A percentile compares a stretch with the other conserved stretches of the same genome.
phyloP scores from a whole-genome alignment of 2,888 invertebrate genomes.

The Cantharis lateralis region DNA sequence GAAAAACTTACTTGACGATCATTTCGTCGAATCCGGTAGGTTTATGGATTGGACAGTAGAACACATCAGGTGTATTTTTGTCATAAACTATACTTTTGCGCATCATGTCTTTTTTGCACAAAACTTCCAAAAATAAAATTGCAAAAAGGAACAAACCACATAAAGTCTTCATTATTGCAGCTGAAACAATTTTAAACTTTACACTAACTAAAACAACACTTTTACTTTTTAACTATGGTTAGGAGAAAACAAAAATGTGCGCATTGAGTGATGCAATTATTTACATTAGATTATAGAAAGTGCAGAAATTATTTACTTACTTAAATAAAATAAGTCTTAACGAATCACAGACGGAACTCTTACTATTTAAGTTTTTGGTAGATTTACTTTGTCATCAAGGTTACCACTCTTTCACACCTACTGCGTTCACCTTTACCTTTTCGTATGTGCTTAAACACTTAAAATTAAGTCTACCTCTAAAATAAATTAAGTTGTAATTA shows the following conservation, averaged over 20 bases:
- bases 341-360: not conserved
- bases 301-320: not conserved
- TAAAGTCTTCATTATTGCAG: slow-evolving; percentile 23
- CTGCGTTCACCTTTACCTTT: not conserved
- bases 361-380: not conserved
- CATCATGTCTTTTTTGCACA: slow-evolving; percentile 72
- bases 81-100: slow-evolving; percentile 79
- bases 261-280: not conserved
- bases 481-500: not conserved
- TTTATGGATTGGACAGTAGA: slow-evolving; percentile 78
- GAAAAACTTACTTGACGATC: slow-evolving; percentile 63
- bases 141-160: slow-evolving; percentile 12
- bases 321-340: not conserved
- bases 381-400: not conserved
- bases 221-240: not conserved
- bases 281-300: not conserved
- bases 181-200: slow-evolving; percentile 4
- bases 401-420: slow-evolving; percentile 1
- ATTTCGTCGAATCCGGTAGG: slow-evolving; percentile 76
- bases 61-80: slow-evolving; percentile 78
- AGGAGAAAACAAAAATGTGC: not conserved
- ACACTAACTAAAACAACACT: not conserved
- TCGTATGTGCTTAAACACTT: not conserved
- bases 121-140: slow-evolving; percentile 10
- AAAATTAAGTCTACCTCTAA: not conserved